Evolutionary conservation across 2,888 invertebrate species (phyloP).

Genomic region (Scrobipalpa atriplicella): DNA sequence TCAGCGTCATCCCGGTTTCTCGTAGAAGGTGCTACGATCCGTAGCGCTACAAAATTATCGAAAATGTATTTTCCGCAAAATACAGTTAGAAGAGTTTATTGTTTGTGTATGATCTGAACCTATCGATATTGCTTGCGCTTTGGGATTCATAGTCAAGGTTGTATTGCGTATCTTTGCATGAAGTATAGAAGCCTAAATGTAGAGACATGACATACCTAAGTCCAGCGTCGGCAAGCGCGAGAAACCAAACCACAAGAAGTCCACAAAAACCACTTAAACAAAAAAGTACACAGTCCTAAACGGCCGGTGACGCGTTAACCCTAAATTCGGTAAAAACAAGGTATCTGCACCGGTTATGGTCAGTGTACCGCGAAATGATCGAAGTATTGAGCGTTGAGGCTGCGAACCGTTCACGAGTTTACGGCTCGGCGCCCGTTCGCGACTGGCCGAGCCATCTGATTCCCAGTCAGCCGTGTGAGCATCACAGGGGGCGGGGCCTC

Average conservation of each 20-base stretch:
- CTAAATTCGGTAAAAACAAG: slow-evolving; percentile 67
- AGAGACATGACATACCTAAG: slow-evolving; percentile 45
- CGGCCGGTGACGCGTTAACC: slow-evolving; percentile 54
- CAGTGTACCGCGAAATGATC: slow-evolving; percentile 79
- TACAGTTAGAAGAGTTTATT: neutral
- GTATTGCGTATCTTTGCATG: no score
- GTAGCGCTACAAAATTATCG: neutral
- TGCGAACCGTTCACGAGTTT: slow-evolving; percentile 80
- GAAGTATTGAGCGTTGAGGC: slow-evolving; percentile 71
- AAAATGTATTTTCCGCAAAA: neutral
- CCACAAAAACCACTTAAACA: slow-evolving; percentile 58
- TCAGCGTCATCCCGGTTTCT: neutral
- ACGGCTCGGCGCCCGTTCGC: slow-evolving; percentile 81
- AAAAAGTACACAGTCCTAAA: slow-evolving; percentile 65
- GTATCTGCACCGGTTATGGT: slow-evolving; percentile 70
- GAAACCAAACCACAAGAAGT: slow-evolving; percentile 38
- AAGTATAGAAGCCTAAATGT: slow-evolving; percentile 1
- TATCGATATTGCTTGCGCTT: no score
- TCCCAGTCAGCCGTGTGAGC: slow-evolving; percentile 83
- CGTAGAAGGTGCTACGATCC: slow-evolving; percentile 15
- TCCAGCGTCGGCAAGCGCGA: slow-evolving; percentile 33
- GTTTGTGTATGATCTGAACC: neutral
- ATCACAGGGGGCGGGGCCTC: slow-evolving; percentile 73
- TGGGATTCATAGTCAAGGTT: no score
- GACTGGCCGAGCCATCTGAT: slow-evolving; percentile 82